Base-by-base conservation (phyloP, 2,888 invertebrate genomes). In the Frankliniella fusca region DNA sequence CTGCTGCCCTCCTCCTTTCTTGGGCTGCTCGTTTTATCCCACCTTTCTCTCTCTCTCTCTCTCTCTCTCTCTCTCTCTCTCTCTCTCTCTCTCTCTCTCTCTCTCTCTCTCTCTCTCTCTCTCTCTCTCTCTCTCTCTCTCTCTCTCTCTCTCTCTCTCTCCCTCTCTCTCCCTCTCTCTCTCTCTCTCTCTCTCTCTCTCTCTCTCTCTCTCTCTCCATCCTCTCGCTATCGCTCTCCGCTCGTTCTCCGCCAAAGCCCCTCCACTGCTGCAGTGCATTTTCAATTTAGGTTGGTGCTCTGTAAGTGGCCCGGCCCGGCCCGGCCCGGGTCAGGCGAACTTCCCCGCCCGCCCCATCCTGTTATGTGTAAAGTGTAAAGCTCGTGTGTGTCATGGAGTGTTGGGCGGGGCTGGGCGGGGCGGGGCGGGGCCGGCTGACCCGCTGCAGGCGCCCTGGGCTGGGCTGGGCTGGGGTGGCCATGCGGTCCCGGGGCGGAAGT, bases 281-380 rank as follows among this genome's bases (percentile, higher is more conserved):
- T 76, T 76, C 70, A 76, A 76, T 76, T 76, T 76, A 27, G 70
- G 70, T 23, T 23, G 70, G 70, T 27, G 23, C 70, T 76, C 70
- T 27, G 70, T n/a, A 76, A 76, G 70, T 76, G 70, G 70, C 27
- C 38, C 38, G 38, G 38, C 38, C 5, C 38, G 38, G 38, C 38
- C 38, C 38, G 3, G 38, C 3, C 38, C 38, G 38, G 3, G 3
- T 38, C 38, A 11, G 70, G 70, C 23, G 70, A 76, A 76, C 23
- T 76, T 76, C 23, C 70, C 27, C 27, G 70, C 23, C 70, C 70
- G 0, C 10, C 50, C 54, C 15, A 54, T 11, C n/a, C n/a, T n/a
- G n/a, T n/a, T n/a, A n/a, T n/a, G n/a, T n/a, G n/a, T n/a, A n/a
- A n/a, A n/a, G 38, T 38, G 2, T 38, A 38, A 38, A 38, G 38